A percentile compares a stretch with the other conserved stretches of the same genome.
These are phyloP conservation scores for Linurgus olivaceus DNA, from an alignment of 2,797 vertebrate species.

Conservation along the genomic window DNA sequence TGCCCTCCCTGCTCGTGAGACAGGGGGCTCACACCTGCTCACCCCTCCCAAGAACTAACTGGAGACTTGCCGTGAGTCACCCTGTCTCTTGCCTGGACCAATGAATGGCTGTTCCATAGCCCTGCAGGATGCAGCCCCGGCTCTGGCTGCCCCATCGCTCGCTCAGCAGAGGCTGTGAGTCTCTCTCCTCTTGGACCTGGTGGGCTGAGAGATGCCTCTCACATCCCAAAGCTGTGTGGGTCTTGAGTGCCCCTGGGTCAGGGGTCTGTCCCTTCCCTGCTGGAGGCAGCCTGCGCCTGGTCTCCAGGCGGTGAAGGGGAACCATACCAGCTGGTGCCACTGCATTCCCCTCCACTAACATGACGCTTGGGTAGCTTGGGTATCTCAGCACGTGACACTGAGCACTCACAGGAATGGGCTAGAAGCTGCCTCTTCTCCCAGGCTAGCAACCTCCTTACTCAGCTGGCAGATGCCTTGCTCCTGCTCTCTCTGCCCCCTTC, in stretches of 20 bases:
- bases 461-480: background rate
- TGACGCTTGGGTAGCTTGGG: background rate
- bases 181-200: slow-evolving; percentile 37
- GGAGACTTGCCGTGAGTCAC: background rate
- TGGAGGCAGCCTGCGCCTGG: background rate
- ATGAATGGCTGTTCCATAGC: slow-evolving; percentile 14
- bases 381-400: background rate
- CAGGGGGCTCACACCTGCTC: background rate
- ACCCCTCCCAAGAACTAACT: background rate
- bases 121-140: background rate
- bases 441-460: background rate
- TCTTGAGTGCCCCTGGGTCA: background rate
- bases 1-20: background rate
- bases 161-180: slow-evolving; percentile 35
- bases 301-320: background rate
- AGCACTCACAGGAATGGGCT: background rate
- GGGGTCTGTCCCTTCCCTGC: background rate
- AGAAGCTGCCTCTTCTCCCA: background rate
- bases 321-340: background rate
- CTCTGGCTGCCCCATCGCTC: background rate
- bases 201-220: slow-evolving; percentile 21
- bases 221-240: background rate
- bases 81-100: slow-evolving; percentile 5
- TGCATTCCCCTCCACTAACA: background rate
- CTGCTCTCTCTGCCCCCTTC: background rate